A percentile compares a stretch with the other conserved stretches of the same genome.
phyloP scores from a whole-genome alignment of 2,888 invertebrate species.

The Patella ulyssiponensis region DNA sequence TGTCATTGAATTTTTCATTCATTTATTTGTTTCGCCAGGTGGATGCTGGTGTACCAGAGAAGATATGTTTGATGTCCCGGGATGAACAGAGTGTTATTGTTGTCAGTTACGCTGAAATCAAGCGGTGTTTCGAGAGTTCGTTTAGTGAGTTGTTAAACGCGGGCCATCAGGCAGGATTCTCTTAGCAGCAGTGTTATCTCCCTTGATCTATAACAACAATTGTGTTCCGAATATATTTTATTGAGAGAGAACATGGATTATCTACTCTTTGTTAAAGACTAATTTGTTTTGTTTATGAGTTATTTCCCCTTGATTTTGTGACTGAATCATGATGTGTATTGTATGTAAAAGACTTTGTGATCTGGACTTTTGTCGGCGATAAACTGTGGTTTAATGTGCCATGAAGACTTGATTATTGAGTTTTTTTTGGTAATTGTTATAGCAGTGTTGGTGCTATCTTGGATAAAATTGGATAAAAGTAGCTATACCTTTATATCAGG shows the following conservation, averaged over 20 bases:
- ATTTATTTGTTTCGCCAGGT: slow-evolving; percentile 64
- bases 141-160: slow-evolving; percentile 82
- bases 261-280: neutral
- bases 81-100: slow-evolving; percentile 97
- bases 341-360: slow-evolving; percentile 10
- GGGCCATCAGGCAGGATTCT: slow-evolving; percentile 42
- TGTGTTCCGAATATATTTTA: no score
- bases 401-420: slow-evolving; percentile 1
- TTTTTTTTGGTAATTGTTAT: neutral
- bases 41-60: slow-evolving; percentile 74
- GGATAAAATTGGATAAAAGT: neutral
- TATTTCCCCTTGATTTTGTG: slow-evolving; percentile 11
- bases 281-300: slow-evolving; percentile 7
- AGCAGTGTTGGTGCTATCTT: slow-evolving; percentile 9
- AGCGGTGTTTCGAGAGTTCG: slow-evolving; percentile 93
- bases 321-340: slow-evolving; percentile 8
- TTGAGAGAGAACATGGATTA: no score
- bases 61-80: slow-evolving; percentile 93
- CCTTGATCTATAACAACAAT: neutral
- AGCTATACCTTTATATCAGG: slow-evolving; percentile 5
- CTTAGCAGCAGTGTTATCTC: slow-evolving; percentile 22
- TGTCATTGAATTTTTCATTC: neutral
- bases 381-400: neutral
- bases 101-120: slow-evolving; percentile 94
- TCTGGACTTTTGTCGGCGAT: neutral